Base-by-base conservation (phyloP, 2,797 vertebrate species). In the Propithecus deckenii region DNA sequence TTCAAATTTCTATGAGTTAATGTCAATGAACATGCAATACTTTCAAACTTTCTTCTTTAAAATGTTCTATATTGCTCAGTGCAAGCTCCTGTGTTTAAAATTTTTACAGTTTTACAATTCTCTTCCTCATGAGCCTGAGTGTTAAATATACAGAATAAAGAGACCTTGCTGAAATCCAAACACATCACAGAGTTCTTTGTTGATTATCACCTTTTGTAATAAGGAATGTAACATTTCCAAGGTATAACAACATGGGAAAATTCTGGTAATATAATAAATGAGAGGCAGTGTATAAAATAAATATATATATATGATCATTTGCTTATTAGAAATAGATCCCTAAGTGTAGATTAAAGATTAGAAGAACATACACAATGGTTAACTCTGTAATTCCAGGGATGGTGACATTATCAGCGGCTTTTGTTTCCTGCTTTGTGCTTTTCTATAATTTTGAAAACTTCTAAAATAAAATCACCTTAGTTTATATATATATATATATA, bases 121-220 rank as follows among this genome's bases (percentile, higher is more conserved):
- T 85, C 20, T 87, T 96, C 48, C 20, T 59, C 38, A 25, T 32
- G 9, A 87, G 43, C 17, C 35, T 67, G 7, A 57, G 4, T 69
- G 50, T 78, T 93, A 74, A 72, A 72, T 59, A 76, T 89, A 86
- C 20, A 71, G 1, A 72, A 35, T 55, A 38, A 79, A 65, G 32
- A 87, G 38, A 95, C 69, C 93, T 92, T 85, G 35, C n/a, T 74
- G n/a, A 92, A 94, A 93, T 8, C 14, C 32, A 86, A 78, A 75
- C 28, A 52, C 61, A 83, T 57, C 30, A 25, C 7, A 55, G 35
- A 69, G 9, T 38, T 74, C 10, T 91, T 86, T 76, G 69, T 65
- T 89, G 46, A 87, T 93, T 80, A 46, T 78, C 57, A 59, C 23
- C 28, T 17, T 88, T 93, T 43, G n/a, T 22, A 80, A 30, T 85